Conservation (phyloP, 2,113 vertebrate genomes). For the Rhea pennata region DNA sequence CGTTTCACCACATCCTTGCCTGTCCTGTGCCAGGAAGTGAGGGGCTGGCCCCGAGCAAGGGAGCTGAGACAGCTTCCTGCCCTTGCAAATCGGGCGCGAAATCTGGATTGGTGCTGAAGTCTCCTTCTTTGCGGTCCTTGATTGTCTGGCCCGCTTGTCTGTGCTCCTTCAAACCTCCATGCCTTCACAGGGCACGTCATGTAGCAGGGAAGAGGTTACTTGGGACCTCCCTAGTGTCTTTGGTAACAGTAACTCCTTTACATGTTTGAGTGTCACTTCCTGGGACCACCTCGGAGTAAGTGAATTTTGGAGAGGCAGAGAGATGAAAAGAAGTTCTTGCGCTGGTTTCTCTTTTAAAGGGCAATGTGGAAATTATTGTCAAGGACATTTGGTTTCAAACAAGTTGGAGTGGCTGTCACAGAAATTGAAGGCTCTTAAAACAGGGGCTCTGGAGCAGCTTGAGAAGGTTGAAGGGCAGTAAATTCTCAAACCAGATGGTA, state of each 20-base stretch:
- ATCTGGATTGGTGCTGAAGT: neutral
- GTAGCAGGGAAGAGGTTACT: neutral
- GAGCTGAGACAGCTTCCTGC: too few relatives aligned
- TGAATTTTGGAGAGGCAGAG: neutral
- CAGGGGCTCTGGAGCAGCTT: neutral
- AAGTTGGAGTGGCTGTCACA: too few relatives aligned
- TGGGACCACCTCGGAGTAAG: neutral
- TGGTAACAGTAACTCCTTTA: neutral
- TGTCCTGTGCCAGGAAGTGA: too few relatives aligned
- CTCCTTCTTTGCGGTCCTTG: neutral
- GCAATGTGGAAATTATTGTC: neutral
- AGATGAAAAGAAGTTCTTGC: neutral
- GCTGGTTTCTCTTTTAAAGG: neutral
- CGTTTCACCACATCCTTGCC: too few relatives aligned
- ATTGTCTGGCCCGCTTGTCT: neutral
- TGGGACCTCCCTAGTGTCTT: neutral
- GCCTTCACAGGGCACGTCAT: rapidly evolving
- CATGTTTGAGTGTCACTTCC: neutral
- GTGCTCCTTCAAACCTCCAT: neutral
- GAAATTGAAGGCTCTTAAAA: neutral
- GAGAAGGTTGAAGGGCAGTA: neutral
- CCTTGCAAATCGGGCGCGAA: neutral
- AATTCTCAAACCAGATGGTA: neutral
- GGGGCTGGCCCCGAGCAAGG: too few relatives aligned
- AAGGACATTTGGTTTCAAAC: neutral